Percentiles rank a stretch among this genome's conserved stretches.
These are phyloP conservation scores for Crypturellus undulatus DNA, from an alignment of 2,113 vertebrate genomes.

Conservation along the genomic window DNA sequence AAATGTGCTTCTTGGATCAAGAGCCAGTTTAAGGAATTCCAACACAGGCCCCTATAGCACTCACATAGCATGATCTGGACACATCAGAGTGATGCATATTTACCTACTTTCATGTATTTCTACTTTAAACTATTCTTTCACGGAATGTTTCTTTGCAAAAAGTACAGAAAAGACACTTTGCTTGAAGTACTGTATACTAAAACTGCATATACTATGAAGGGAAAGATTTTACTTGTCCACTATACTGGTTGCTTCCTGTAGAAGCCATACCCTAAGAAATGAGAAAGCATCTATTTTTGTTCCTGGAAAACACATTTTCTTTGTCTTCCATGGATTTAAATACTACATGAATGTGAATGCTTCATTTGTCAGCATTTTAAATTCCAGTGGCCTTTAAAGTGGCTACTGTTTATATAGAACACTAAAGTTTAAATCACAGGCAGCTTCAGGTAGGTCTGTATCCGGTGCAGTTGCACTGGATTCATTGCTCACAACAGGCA, in stretches of 20 bases:
- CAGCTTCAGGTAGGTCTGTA: background rate
- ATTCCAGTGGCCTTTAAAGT: background rate
- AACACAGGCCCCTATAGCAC: background rate
- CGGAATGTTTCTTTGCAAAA: background rate
- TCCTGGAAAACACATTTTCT: background rate
- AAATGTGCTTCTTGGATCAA: background rate
- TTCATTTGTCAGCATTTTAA: background rate
- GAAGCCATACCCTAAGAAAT: background rate
- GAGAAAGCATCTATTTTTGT: background rate
- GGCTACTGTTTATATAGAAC: background rate
- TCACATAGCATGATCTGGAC: background rate
- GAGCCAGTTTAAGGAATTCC: background rate
- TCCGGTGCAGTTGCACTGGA: background rate
- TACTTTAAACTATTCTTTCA: background rate
- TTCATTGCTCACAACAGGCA: background rate
- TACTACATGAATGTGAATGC: background rate
- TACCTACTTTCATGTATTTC: background rate
- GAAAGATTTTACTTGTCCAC: conserved; percentile 16
- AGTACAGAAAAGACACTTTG: fast-evolving
- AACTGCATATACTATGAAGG: background rate
- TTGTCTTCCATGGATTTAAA: background rate
- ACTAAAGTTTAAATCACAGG: background rate
- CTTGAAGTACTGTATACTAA: background rate
- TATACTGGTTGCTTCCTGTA: conserved; percentile 4
- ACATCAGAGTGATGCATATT: background rate